phyloP scores from a whole-genome alignment of 2,113 vertebrate species.

The Carassius gibelio region DNA sequence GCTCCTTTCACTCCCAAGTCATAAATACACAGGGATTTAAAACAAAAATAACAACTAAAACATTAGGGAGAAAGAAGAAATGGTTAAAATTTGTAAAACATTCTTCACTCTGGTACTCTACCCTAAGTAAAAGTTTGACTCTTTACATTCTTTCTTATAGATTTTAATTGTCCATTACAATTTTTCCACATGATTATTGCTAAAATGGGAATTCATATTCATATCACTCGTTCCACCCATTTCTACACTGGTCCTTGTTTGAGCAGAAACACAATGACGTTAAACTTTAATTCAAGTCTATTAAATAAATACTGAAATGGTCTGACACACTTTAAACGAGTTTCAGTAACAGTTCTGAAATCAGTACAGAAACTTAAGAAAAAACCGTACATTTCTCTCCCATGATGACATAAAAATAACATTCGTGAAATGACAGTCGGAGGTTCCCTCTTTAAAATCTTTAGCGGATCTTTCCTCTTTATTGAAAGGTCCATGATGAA shows the following conservation, averaged over 20 bases:
- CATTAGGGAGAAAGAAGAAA: neutral
- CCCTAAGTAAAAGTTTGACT: neutral
- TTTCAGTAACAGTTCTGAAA: constrained; percentile 7
- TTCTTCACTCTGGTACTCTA: neutral
- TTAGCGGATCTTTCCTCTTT: neutral
- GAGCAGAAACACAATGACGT: constrained; percentile 55
- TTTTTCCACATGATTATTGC: too few relatives aligned
- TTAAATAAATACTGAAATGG: constrained; percentile 73
- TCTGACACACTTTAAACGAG: constrained; percentile 1
- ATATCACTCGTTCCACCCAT: neutral
- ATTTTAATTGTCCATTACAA: too few relatives aligned
- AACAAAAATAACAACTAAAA: constrained; percentile 22
- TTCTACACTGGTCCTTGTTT: constrained; percentile 61
- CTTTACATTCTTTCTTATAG: neutral
- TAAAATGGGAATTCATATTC: constrained; percentile 27
- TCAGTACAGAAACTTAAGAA: neutral
- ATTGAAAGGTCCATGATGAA: neutral
- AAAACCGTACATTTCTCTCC: neutral
- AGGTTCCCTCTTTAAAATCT: constrained; percentile 6
- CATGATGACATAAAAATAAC: neutral
- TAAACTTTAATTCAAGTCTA: neutral
- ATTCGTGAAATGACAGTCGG: neutral
- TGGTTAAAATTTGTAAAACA: constrained; percentile 21
- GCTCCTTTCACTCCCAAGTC: neutral
- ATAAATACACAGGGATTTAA: neutral